phyloP scores from a whole-genome alignment of 2,113 vertebrate genomes.

The Myrmecobius fasciatus region DNA sequence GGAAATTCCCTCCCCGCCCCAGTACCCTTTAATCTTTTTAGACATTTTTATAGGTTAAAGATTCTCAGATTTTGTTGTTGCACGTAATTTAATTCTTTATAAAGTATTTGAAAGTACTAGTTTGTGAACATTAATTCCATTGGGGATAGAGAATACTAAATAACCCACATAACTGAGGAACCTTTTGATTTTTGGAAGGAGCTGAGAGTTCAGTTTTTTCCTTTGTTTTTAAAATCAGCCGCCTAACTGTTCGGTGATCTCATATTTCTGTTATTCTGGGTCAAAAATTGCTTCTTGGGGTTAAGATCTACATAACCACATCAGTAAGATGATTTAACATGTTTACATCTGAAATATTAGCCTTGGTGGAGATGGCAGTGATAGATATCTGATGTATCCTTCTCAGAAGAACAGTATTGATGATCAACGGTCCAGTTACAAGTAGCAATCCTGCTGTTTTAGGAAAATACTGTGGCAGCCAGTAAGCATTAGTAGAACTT shows the following conservation, averaged over 20 bases:
- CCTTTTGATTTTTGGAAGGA: conserved; percentile 87
- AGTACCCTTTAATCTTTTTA: neutral
- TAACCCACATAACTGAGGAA: conserved; percentile 87
- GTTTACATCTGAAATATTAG: conserved; percentile 89
- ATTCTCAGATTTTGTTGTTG: neutral
- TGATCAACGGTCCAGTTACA: conserved; percentile 87
- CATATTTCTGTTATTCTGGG: conserved; percentile 91
- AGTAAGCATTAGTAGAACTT: conserved; percentile 88
- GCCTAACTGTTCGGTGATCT: conserved; percentile 89
- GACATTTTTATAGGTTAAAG: neutral
- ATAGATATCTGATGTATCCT: conserved; percentile 91
- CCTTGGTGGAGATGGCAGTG: conserved; percentile 89
- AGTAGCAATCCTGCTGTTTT: conserved; percentile 91
- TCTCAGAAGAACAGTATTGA: conserved; percentile 90
- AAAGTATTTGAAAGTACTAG: conserved; percentile 87
- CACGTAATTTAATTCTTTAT: conserved; percentile 36
- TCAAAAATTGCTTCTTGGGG: conserved; percentile 93
- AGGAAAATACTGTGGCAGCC: conserved; percentile 89
- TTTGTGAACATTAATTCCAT: conserved; percentile 90
- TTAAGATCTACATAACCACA: conserved; percentile 87
- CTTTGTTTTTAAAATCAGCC: conserved; percentile 70
- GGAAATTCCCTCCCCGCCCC: neutral
- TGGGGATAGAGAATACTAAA: conserved; percentile 86
- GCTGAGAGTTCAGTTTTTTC: conserved; percentile 87
- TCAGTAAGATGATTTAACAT: conserved; percentile 89